Evolutionary conservation across 2,888 invertebrate species (phyloP).

Genomic region (Oxyscelio sp.): DNA sequence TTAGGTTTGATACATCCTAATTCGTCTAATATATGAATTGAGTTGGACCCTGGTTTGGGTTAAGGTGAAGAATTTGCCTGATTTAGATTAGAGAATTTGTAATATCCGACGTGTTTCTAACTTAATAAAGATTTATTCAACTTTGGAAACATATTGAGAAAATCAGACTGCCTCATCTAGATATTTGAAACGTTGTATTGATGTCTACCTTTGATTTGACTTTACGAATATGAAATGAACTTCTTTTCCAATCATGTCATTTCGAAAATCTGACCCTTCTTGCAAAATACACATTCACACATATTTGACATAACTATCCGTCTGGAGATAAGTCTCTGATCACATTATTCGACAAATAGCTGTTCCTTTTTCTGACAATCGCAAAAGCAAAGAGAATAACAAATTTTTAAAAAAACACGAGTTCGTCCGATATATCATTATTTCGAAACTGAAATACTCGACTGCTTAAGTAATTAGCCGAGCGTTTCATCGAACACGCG

Average conservation of each 20-base stretch:
- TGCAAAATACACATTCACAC: conserved; percentile 46
- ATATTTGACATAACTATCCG: conserved; percentile 63
- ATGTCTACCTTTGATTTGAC: too few species aligned
- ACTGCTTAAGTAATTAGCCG: conserved; percentile 57
- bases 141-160: not conserved
- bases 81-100: not conserved
- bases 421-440: conserved; percentile 61
- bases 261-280: conserved; percentile 39
- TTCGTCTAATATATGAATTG: not conserved
- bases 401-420: conserved; percentile 13
- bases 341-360: conserved; percentile 64
- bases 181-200: not conserved
- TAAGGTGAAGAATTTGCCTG: not conserved
- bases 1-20: not conserved
- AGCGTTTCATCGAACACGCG: conserved; percentile 45
- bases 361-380: conserved; percentile 72
- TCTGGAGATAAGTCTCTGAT: conserved; percentile 55
- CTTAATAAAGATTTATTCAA: not conserved
- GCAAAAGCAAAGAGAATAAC: conserved; percentile 49
- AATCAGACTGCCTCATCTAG: not conserved
- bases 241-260: conserved; percentile 10
- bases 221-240: not conserved
- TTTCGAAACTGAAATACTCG: conserved; percentile 48
- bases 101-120: not conserved
- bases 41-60: not conserved